Conservation (phyloP, 2,888 invertebrate genomes). For the Apamea crenata region DNA sequence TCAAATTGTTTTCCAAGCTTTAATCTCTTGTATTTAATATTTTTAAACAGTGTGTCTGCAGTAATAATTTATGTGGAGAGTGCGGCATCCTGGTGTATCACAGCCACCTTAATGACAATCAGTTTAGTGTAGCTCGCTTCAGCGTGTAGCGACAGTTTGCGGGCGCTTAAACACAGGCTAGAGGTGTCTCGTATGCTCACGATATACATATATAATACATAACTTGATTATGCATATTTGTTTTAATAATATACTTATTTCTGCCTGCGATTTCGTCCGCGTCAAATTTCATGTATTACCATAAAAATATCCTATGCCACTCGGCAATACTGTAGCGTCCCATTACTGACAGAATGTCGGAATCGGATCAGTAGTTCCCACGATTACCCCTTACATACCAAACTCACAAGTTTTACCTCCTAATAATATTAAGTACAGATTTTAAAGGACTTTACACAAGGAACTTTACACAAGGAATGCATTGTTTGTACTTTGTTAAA, state of each 20-base stretch:
- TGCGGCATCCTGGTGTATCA: slow-evolving; percentile 28
- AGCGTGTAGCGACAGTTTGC: slow-evolving; percentile 71
- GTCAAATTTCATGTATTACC: neutral
- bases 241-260: neutral
- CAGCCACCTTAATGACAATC: slow-evolving; percentile 74
- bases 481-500: no score
- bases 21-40: slow-evolving; percentile 45
- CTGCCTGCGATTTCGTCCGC: neutral
- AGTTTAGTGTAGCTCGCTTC: slow-evolving; percentile 73
- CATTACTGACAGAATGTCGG: neutral
- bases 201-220: slow-evolving; percentile 14
- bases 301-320: neutral
- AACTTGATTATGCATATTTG: slow-evolving; percentile 7
- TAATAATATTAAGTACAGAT: neutral
- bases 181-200: slow-evolving; percentile 57
- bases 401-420: neutral
- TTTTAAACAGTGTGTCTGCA: slow-evolving; percentile 31
- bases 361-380: neutral
- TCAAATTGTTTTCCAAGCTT: slow-evolving; percentile 46
- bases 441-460: neutral
- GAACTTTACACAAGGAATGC: no score
- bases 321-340: neutral
- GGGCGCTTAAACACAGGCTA: slow-evolving; percentile 67
- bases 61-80: slow-evolving; percentile 36
- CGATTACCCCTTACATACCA: neutral